Evolutionary conservation across 2,113 vertebrate genomes (phyloP).

Genomic region (Machaerirhynchus nigripectus): DNA sequence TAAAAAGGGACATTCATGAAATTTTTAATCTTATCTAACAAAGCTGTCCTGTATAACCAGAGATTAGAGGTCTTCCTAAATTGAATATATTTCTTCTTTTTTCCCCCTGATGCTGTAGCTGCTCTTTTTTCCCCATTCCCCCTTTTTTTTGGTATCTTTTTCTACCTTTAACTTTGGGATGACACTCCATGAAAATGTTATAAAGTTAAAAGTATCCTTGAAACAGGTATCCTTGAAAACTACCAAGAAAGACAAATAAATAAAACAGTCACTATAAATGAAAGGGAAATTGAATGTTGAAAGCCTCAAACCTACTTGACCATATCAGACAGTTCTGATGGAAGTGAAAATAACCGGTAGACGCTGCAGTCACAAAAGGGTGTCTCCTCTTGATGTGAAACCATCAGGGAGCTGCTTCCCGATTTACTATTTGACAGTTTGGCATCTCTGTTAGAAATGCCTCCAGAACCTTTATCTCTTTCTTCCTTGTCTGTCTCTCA

Average conservation of each 20-base stretch:
- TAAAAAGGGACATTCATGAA: slow-evolving; percentile 53
- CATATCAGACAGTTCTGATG: slow-evolving; percentile 44
- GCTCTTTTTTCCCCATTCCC: not conserved
- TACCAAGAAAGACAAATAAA: slow-evolving; percentile 29
- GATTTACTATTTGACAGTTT: slow-evolving; percentile 55
- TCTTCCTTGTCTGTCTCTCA: slow-evolving; percentile 28
- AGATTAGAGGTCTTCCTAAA: slow-evolving; percentile 65
- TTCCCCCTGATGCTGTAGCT: not conserved
- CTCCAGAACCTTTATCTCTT: slow-evolving; percentile 12
- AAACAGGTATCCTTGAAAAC: not conserved
- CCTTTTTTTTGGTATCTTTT: not conserved
- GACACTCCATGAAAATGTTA: not conserved
- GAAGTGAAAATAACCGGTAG: slow-evolving; percentile 33
- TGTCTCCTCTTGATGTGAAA: slow-evolving; percentile 40
- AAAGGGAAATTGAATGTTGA: slow-evolving; percentile 29
- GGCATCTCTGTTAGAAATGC: slow-evolving; percentile 56
- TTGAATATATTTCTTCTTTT: slow-evolving; percentile 52
- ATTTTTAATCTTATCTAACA: slow-evolving; percentile 66
- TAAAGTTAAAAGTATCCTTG: slow-evolving; percentile 16
- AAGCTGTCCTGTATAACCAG: slow-evolving; percentile 63
- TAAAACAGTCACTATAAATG: slow-evolving; percentile 38
- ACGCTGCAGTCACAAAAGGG: not conserved
- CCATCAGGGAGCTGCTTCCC: slow-evolving; percentile 30
- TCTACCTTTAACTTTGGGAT: not conserved
- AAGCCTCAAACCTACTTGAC: slow-evolving; percentile 55